Conservation (phyloP, 2,113 vertebrate species). For the Vireo altiloquus region DNA sequence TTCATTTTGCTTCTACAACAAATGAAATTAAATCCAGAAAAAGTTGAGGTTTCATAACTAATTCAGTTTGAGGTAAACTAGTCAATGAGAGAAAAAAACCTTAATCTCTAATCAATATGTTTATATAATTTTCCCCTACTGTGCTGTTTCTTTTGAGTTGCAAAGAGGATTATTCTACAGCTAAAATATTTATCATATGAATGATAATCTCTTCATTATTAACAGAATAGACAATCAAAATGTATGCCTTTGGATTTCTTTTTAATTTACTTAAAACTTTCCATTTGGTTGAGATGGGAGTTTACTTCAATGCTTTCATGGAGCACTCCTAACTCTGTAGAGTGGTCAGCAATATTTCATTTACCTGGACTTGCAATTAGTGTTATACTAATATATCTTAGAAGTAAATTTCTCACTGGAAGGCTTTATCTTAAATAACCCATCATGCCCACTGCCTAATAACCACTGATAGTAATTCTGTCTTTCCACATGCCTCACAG, state of each 20-base stretch:
- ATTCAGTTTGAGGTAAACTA: conserved; percentile 65
- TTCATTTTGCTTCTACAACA: conserved; percentile 41
- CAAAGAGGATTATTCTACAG: conserved; percentile 70
- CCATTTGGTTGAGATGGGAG: neutral
- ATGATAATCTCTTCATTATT: conserved; percentile 60
- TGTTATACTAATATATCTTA: neutral
- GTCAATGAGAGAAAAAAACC: conserved; percentile 69
- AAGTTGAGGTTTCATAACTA: conserved; percentile 11
- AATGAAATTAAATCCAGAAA: conserved; percentile 49
- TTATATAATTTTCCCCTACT: conserved; percentile 40
- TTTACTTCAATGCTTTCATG: neutral
- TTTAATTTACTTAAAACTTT: conserved; percentile 52
- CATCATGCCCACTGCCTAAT: neutral
- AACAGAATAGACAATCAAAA: conserved; percentile 47
- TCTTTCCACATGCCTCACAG: neutral
- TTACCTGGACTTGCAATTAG: neutral
- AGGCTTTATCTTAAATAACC: neutral
- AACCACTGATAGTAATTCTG: neutral
- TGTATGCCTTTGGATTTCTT: conserved; percentile 30
- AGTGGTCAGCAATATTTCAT: neutral
- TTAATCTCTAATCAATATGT: conserved; percentile 69
- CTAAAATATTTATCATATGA: conserved; percentile 60
- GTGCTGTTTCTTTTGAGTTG: conserved; percentile 31
- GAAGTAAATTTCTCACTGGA: neutral
- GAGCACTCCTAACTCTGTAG: neutral